These are phyloP conservation scores for Rhagophthalmus giganteus DNA, from an alignment of 2,888 invertebrate species.

Conservation along the genomic window DNA sequence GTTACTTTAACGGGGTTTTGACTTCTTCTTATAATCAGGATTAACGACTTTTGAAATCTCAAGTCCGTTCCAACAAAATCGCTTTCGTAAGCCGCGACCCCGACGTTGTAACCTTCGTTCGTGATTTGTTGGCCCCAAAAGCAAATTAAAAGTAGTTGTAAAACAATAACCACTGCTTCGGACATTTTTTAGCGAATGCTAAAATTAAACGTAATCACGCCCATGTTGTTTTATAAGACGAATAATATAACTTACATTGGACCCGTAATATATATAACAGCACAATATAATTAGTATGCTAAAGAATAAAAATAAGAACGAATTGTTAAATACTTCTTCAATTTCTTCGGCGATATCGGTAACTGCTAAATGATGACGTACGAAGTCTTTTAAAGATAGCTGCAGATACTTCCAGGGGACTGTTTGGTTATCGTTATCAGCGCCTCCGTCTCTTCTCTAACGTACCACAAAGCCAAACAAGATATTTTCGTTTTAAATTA, in stretches of 20 bases:
- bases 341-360: constrained; percentile 21
- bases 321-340: constrained; percentile 16
- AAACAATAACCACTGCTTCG: background rate
- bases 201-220: too few relatives aligned
- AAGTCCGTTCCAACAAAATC: constrained; percentile 12
- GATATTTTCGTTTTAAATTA: background rate
- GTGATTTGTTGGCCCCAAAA: constrained; percentile 5
- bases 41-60: constrained; percentile 9
- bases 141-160: background rate
- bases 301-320: constrained; percentile 14
- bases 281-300: constrained; percentile 7
- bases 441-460: too few relatives aligned
- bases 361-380: constrained; percentile 25
- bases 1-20: background rate
- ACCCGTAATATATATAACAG: constrained; percentile 4
- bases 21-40: constrained; percentile 8
- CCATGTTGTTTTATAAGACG: background rate
- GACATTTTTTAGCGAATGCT: background rate
- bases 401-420: constrained; percentile 17
- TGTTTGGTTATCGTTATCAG: too few relatives aligned
- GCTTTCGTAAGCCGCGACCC: background rate
- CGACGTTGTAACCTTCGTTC: constrained; percentile 3
- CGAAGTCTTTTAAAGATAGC: constrained; percentile 1
- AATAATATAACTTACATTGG: background rate
- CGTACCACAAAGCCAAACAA: background rate